Evolutionary conservation across 2,888 invertebrate genomes (phyloP), one percentile per base, ranked within the genome.

Genomic region (Hyalella azteca): DNA sequence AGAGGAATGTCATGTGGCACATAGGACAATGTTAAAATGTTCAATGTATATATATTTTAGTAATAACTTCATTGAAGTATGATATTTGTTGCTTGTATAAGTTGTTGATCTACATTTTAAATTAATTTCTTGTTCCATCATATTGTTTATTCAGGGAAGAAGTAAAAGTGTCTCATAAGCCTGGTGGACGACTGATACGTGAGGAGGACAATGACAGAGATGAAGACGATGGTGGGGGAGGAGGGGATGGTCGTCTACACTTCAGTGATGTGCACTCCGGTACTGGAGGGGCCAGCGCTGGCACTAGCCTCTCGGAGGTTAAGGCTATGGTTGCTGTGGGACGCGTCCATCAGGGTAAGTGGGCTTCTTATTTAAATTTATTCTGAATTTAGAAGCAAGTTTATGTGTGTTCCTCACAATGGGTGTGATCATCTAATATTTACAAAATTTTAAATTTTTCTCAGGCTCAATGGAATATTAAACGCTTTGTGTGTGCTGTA

Each of bases 141-240:
- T n/a, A n/a, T n/a, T n/a, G n/a, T n/a, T n/a, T 15, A 22, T 22
- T 13, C 66, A 66, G 66, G 19, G 66, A 66, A 19, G 66, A 32
- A 36, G 36, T 36, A 7, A 66, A 66, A 15, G 66, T 66, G 66
- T 36, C 66, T 2, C 3, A 15, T 3, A 66, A 66, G 66, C 66
- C 36, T 5, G 66, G 66, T 19, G 66, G 36, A 0, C 45, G 75
- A 7, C 75, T 75, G 40, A n/a, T 75, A 3, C 9, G 75, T 3
- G 75, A 75, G 45, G 75, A 75, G 29, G 75, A 75, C 75, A 48
- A 22, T 9, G 75, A 75, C 75, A 32, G 45, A 19, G 75, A 75
- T 26, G 75, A 75, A 22, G 75, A 75, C n/a, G 75, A 75, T 26
- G 75, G 45, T 11, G 45, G 75, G 22, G 75, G 75, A 7, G 75